Base-by-base conservation (phyloP, 2,888 invertebrate genomes). In the Machimus atricapillus region DNA sequence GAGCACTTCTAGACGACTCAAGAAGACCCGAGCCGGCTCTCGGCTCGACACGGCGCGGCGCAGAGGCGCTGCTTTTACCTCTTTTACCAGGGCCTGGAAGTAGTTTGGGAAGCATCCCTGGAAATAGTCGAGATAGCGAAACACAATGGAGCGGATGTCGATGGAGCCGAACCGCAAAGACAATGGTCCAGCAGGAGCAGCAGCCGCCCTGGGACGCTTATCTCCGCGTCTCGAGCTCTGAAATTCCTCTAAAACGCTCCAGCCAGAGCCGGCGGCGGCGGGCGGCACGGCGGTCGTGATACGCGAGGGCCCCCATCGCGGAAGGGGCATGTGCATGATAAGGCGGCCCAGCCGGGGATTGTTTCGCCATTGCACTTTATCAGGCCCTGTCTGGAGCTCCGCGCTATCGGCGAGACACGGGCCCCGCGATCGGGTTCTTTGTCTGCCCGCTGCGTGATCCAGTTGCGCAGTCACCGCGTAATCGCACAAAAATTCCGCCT, bases 401-500 rank as follows among this genome's bases (percentile, higher is more conserved):
- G 82, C 37, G 82, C 66, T 66, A 83, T 83, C 82, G 40, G 34
- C 82, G 58, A 83, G 82, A 83, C 82, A 9, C 19, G 40, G 66
- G n/a, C n/a, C n/a, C n/a, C 58, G 37, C 66, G 66, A 83, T 58
- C 37, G 37, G 58, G 31, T 66, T 43, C 40, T 83, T 37, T 58
- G 46, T 37, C 37, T 66, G 40, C n/a, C 23, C 34, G 52, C 79
- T 79, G 82, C 82, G 82, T 83, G 82, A 83, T 66, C 40, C 82
- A 66, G 82, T 83, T 79, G 79, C 79, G 79, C 82, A 37, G 19
- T 9, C n/a, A n/a, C 40, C 12, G 40, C 27, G 82, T 58, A 83
- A 83, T 66, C 58, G 66, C 46, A 66, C 66, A 83, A 83, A 83
- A 83, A 83, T 66, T 66, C 66, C 19, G 43, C 66, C 66, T 83